A percentile compares a stretch with the other conserved stretches of the same genome.
Conservation (phyloP, 2,113 vertebrate genomes). For the Cnemophilus loriae region DNA sequence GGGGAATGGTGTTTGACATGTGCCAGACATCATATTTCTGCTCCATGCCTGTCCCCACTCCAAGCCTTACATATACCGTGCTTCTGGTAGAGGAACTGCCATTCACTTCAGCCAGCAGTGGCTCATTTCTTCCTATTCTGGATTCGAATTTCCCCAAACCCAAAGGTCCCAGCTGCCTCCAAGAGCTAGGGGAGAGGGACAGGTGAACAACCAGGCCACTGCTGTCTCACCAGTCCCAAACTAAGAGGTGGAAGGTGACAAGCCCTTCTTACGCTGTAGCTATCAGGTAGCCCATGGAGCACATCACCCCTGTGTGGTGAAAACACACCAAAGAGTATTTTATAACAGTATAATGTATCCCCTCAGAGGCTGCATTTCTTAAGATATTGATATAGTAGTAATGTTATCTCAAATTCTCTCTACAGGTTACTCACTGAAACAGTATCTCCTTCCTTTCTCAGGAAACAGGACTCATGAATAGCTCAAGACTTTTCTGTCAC, state of each 20-base stretch:
- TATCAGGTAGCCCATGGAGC: background rate
- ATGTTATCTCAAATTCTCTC: slow-evolving; percentile 52
- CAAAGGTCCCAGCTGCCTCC: too few relatives aligned
- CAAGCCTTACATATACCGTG: fast-evolving
- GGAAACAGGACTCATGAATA: slow-evolving; percentile 55
- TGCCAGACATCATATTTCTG: fast-evolving
- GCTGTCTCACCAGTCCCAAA: background rate
- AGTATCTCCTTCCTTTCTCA: slow-evolving; percentile 58
- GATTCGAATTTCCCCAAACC: background rate
- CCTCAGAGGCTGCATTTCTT: slow-evolving; percentile 21
- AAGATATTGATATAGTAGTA: slow-evolving; percentile 42
- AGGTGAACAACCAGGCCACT: background rate
- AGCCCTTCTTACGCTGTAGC: fast-evolving
- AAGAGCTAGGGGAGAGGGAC: background rate
- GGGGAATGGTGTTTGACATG: fast-evolving
- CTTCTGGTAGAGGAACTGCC: background rate
- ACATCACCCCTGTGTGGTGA: background rate
- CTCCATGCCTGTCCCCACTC: fast-evolving
- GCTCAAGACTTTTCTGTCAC: slow-evolving; percentile 56
- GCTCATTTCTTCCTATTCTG: background rate
- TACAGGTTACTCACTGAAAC: slow-evolving; percentile 57
- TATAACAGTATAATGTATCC: background rate
- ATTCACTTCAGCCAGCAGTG: background rate
- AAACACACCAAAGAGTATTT: background rate
- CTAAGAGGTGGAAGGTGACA: background rate